Percentiles rank a stretch among this genome's conserved stretches.
Conservation (phyloP, 2,888 invertebrate genomes). For the Spodoptera picta region DNA sequence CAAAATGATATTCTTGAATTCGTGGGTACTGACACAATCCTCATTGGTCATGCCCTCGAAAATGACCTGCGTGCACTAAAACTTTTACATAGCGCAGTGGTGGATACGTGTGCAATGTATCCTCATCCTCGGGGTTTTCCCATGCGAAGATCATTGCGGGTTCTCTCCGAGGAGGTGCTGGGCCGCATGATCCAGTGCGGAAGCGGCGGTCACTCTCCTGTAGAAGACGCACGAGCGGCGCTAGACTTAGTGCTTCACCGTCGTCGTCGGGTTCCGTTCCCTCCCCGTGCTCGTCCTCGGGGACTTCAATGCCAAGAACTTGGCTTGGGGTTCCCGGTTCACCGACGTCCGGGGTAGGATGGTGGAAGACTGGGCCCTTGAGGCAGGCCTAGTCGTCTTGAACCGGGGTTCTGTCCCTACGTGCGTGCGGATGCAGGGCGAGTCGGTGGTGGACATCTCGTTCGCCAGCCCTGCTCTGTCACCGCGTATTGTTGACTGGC, state of each 20-base stretch:
- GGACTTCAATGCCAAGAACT: too few species aligned
- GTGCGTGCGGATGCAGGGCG: too few species aligned
- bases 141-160: conserved; percentile 94
- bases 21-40: conserved; percentile 94
- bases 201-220: conserved; percentile 94
- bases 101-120: conserved; percentile 97
- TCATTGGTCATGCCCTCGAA: conserved; percentile 98
- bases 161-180: conserved; percentile 92
- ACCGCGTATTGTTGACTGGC: too few species aligned
- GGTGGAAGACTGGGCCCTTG: too few species aligned
- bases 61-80: conserved; percentile 96
- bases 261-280: too few species aligned
- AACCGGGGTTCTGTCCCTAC: too few species aligned
- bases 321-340: too few species aligned
- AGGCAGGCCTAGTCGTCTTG: too few species aligned
- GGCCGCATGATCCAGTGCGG: conserved; percentile 94
- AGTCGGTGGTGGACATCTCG: too few species aligned
- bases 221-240: conserved; percentile 97
- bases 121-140: conserved; percentile 96
- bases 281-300: too few species aligned
- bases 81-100: conserved; percentile 94
- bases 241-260: conserved; percentile 97
- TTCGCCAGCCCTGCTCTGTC: too few species aligned
- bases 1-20: conserved; percentile 95
- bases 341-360: too few species aligned